phyloP scores from a whole-genome alignment of 2,888 invertebrate genomes.

The Apamea crenata region DNA sequence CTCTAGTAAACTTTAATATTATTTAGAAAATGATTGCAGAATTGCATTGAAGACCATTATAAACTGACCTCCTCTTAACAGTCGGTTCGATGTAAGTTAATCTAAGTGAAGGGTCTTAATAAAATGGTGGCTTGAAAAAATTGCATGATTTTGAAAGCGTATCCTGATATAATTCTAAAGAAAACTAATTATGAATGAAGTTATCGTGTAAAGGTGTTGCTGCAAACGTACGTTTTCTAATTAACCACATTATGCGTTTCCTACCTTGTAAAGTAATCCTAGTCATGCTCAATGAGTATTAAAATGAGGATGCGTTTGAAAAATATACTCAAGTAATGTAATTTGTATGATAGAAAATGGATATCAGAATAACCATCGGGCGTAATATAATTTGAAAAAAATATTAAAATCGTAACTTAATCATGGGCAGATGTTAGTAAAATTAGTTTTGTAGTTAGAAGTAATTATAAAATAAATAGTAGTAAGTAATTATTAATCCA shows the following conservation, averaged over 20 bases:
- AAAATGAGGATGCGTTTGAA: conserved; percentile 31
- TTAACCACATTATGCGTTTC: conserved; percentile 47
- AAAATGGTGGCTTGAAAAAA: conserved; percentile 6
- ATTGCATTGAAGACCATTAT: conserved; percentile 6
- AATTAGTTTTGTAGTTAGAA: not conserved
- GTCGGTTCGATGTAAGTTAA: not conserved
- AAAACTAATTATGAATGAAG: conserved; percentile 60
- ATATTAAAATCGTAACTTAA: not conserved
- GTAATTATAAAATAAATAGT: not conserved
- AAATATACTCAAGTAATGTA: conserved; percentile 15
- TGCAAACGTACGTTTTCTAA: conserved; percentile 41
- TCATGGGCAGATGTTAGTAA: not conserved
- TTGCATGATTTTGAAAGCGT: conserved; percentile 39
- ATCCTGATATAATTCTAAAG: conserved; percentile 47
- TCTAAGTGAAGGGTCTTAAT: not conserved
- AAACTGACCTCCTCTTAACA: conserved; percentile 4
- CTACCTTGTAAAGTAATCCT: conserved; percentile 25
- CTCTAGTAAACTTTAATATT: conserved; percentile 26
- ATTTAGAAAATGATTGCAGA: conserved; percentile 39
- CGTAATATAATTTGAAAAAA: not conserved
- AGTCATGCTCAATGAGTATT: conserved; percentile 40
- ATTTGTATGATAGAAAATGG: conserved; percentile 28
- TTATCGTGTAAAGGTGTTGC: conserved; percentile 58
- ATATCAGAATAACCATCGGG: conserved; percentile 4
- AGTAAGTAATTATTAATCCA: not conserved